Evolutionary conservation across 2,113 vertebrate genomes (phyloP).

Genomic region (Felis chaus): DNA sequence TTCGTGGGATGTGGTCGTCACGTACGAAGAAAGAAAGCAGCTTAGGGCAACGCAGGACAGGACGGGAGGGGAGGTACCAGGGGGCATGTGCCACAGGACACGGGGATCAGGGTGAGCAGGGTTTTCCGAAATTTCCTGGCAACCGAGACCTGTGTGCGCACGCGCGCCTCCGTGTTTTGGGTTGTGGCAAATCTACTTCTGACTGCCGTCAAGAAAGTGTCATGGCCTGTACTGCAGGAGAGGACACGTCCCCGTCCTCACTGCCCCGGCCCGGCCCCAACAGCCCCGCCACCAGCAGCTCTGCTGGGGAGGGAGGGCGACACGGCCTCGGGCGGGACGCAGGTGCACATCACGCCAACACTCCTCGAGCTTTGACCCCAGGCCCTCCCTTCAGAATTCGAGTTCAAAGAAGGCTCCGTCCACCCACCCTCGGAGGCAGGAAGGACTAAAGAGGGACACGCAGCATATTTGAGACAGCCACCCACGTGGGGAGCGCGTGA

Average conservation of each 20-base stretch:
- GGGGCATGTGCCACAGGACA: too few relatives aligned
- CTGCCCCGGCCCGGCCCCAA: fast-evolving
- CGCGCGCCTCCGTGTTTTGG: fast-evolving
- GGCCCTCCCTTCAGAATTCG: background rate
- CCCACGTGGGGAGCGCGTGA: fast-evolving
- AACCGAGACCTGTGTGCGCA: fast-evolving
- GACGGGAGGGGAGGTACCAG: background rate
- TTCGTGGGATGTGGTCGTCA: background rate
- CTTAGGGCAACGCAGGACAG: fast-evolving
- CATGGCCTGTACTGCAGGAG: background rate
- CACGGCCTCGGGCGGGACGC: fast-evolving
- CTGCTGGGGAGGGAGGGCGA: background rate
- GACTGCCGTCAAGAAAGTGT: background rate
- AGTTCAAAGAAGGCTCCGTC: background rate
- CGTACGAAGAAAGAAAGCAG: background rate
- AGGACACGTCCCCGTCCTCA: background rate
- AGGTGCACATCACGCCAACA: fast-evolving
- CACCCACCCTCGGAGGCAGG: too few relatives aligned
- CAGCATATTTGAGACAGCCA: too few relatives aligned
- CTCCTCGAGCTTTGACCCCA: background rate
- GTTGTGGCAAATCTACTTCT: background rate
- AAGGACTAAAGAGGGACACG: background rate
- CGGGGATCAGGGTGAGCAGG: fast-evolving
- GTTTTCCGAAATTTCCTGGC: background rate
- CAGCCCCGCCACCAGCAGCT: fast-evolving